These are phyloP conservation scores for Loris lydekkerianus DNA, from an alignment of 2,797 vertebrate species.

Conservation along the genomic window DNA sequence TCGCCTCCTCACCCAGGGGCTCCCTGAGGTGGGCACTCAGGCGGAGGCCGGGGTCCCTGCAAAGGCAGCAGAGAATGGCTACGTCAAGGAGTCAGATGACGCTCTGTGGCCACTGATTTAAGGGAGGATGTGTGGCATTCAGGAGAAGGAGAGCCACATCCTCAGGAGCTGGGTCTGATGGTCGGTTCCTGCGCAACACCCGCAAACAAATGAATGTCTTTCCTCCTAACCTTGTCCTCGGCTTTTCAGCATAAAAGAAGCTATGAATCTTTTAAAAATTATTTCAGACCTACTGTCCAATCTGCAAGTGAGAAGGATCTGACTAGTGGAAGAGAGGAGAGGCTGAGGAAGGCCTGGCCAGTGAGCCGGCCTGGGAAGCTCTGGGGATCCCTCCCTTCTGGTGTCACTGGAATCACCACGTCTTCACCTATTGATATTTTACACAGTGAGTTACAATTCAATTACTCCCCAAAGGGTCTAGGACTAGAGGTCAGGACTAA, in stretches of 20 bases:
- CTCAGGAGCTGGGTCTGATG: not conserved
- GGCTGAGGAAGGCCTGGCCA: not conserved
- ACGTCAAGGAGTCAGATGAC: not conserved
- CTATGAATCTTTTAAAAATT: not conserved
- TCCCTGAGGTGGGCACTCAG: slow-evolving; percentile 88
- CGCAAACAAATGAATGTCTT: not conserved
- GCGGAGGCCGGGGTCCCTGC: slow-evolving; percentile 92
- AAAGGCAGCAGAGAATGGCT: slow-evolving; percentile 70
- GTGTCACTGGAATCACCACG: not conserved
- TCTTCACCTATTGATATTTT: slow-evolving; percentile 37
- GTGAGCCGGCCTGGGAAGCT: not conserved
- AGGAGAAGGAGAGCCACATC: not conserved
- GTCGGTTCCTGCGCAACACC: fast-evolving
- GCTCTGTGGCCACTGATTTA: not conserved
- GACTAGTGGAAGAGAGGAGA: not conserved
- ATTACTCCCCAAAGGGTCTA: slow-evolving; percentile 69
- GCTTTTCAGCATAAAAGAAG: not conserved
- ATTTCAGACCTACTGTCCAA: not conserved
- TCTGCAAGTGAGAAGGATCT: not conserved
- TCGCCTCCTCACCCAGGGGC: slow-evolving; percentile 73
- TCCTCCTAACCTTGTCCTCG: not conserved
- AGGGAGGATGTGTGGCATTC: not conserved
- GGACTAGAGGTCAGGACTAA: slow-evolving; percentile 64
- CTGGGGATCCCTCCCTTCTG: not conserved
- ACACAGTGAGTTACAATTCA: slow-evolving; percentile 45